Base-by-base conservation (phyloP, 2,888 invertebrate species). In the Plutella xylostella region DNA sequence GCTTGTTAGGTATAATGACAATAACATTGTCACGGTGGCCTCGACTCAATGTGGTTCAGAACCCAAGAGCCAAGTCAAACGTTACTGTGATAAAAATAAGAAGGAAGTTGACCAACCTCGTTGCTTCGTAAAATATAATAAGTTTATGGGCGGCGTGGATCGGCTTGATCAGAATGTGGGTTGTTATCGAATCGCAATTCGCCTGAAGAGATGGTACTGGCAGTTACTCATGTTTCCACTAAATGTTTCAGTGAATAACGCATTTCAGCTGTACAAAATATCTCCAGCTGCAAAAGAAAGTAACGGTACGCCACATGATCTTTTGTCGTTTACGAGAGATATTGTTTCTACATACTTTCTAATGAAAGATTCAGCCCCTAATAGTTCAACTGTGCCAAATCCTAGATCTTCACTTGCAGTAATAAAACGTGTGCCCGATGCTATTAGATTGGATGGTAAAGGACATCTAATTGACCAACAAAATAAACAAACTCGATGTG, bases 81-180 rank as follows among this genome's bases (percentile, higher is more conserved):
- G 47, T 42, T 49, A 40, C 25, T 41, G 31, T 19, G 41, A 41
- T n/a, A 41, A 41, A 30, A 15, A 41, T 11, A 41, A 41, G n/a
- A 41, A 25, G 30, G 41, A 41, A 17, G 41, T 41, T 39, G 39
- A 39, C 39, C 39, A 39, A 25, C 39, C 39, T 14, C 5, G 39
- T 12, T 39, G 11, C n/a, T 22, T 39, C 39, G 14, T 39, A 39
- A 39, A 39, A 12, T 39, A 39, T 22, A 39, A 39, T 39, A 39
- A 35, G 17, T 35, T 9, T 18, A 51, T 49, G 48, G 47, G 50
- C 20, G 52, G 49, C 37, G 49, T 51, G 9, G 48, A 49, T 18
- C 45, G 47, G 2, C 44, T 52, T 1, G 52, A 52, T 45, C 52
- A 50, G 50, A 52, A 52, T 45, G 47, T 48, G 12, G 48, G 44